These are phyloP conservation scores for Cotesia typhae DNA, from an alignment of 1,140 invertebrate genomes.

Conservation along the genomic window DNA sequence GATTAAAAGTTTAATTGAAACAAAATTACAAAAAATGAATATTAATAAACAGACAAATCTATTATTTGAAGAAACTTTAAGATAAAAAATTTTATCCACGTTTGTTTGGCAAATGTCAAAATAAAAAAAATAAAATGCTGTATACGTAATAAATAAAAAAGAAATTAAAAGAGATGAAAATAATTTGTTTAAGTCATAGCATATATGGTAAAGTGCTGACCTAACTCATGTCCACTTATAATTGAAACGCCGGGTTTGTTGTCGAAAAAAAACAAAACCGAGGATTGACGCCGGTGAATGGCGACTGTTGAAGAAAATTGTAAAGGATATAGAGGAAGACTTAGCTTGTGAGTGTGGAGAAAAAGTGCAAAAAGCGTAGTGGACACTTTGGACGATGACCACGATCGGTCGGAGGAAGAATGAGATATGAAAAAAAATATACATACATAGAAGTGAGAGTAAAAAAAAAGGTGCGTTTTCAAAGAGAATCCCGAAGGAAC, in stretches of 20 bases:
- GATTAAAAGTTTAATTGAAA: too few relatives aligned
- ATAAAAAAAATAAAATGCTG: background rate
- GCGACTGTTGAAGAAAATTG: slow-evolving; percentile 15
- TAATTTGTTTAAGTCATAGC: slow-evolving; percentile 2
- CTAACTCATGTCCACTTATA: slow-evolving; percentile 26
- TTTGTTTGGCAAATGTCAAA: background rate
- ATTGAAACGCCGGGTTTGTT: slow-evolving; percentile 23
- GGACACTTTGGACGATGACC: slow-evolving; percentile 18
- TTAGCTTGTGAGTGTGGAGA: background rate
- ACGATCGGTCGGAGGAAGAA: background rate
- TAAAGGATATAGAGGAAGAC: background rate
- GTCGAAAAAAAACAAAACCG: background rate
- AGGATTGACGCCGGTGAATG: slow-evolving; percentile 21
- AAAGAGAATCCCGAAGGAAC: slow-evolving; percentile 48
- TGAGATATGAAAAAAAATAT: background rate
- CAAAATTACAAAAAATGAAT: too few relatives aligned
- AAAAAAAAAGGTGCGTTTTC: slow-evolving; percentile 23
- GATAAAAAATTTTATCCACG: background rate
- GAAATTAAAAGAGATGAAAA: slow-evolving; percentile 8
- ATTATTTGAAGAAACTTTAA: too few relatives aligned
- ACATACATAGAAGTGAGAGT: slow-evolving; percentile 26
- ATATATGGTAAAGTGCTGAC: slow-evolving; percentile 1
- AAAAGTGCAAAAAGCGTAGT: slow-evolving; percentile 23
- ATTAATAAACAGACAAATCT: too few relatives aligned
- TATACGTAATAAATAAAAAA: slow-evolving; percentile 1